Conservation (phyloP, 2,797 vertebrate genomes). For the Champsocephalus gunnari region DNA sequence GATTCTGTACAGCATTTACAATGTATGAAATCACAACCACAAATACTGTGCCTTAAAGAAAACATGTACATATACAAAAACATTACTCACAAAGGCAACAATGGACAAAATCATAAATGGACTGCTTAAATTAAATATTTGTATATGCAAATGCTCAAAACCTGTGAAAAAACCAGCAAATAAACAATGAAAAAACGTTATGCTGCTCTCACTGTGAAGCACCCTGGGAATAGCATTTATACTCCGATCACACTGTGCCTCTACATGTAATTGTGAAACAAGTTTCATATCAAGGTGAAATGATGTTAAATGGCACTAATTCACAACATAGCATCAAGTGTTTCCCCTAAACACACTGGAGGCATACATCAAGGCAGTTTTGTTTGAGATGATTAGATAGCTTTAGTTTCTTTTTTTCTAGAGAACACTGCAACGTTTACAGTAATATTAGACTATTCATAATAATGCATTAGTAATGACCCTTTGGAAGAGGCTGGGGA, state of each 20-base stretch:
- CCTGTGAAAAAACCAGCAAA: conserved; percentile 47
- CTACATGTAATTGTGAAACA: conserved; percentile 14
- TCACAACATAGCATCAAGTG: conserved; percentile 13
- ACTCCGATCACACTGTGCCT: conserved; percentile 27
- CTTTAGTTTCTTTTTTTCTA: neutral
- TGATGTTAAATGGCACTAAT: conserved; percentile 3
- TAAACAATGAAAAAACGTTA: conserved; percentile 2
- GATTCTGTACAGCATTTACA: conserved; percentile 85
- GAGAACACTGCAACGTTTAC: neutral
- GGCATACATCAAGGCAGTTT: neutral
- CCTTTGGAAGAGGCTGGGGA: neutral
- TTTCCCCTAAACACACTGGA: neutral
- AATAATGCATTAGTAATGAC: neutral
- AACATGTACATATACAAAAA: conserved; percentile 40
- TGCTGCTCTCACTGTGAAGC: conserved; percentile 35
- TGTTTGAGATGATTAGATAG: neutral
- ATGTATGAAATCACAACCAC: conserved; percentile 61
- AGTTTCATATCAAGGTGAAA: conserved; percentile 12
- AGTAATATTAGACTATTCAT: conserved; percentile 2
- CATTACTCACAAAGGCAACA: conserved; percentile 39
- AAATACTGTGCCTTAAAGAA: conserved; percentile 48
- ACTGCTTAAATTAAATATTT: conserved; percentile 25
- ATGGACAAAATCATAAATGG: conserved; percentile 38
- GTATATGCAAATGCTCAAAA: conserved; percentile 51
- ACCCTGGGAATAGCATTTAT: neutral